Evolutionary conservation across 2,113 vertebrate species (phyloP), one percentile per base, ranked within the genome.

Genomic region (Otis tarda): DNA sequence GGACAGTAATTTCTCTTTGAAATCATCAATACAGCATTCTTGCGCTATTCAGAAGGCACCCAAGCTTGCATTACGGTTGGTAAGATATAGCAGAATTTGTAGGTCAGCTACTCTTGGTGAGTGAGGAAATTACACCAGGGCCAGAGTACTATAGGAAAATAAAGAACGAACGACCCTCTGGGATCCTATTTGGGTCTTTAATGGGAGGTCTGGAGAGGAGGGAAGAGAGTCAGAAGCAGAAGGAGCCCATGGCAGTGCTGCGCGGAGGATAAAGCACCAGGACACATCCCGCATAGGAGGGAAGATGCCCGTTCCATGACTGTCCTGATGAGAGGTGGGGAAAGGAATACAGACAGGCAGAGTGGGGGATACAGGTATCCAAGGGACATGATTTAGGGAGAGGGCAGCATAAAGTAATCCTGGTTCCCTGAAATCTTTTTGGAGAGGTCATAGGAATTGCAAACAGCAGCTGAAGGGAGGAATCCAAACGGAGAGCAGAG

Each of bases 261-360:
- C 3, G 2, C 1, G 5, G 20, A 47, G 7, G 21, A 50, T 35
- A 63, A 83, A 71, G 39, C 20, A 25, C 1, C 1, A 31, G 19
- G 19, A 24, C 35, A 27, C 8, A 35, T 12, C n/a, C 19, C 12
- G 23, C 9, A 9, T 0, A 30, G 52, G 4, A 61, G 17, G 65
- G 16, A 74, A 50, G 15, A 39, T 35, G 21, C 1, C 7, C 21
- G 3, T 22, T 55, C 27, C 59, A 1, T 31, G 24, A 7, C 25
- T 87, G 22, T 65, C 39, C 33, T 60, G 28, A 10, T 50, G 28
- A 75, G 35, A 65, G 19, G 25, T 41, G 17, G 11, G 30, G 16
- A 75, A 78, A 82, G 45, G 21, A 27, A 25, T 25, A 35, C 4
- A 60, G 55, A 61, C 9, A 75, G 49, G 11, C 35, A 87, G 81